phyloP scores from a whole-genome alignment of 1,140 invertebrate species.

The Bombus fervidus region DNA sequence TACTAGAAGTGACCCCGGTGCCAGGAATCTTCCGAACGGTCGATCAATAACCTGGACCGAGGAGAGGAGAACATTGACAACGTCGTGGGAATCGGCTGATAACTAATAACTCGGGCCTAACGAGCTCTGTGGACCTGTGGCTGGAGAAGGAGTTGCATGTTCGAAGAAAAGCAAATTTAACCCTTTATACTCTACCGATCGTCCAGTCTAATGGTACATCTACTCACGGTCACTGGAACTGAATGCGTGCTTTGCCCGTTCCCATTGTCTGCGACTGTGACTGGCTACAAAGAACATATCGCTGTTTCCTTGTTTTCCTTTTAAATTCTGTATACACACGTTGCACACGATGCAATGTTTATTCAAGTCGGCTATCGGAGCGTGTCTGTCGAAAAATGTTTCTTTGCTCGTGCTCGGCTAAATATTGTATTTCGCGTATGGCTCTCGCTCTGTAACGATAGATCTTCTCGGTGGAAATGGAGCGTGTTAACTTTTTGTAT shows the following conservation, averaged over 20 bases:
- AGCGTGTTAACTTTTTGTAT: neutral
- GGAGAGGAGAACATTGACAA: constrained; percentile 43
- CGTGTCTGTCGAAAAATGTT: neutral
- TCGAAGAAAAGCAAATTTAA: constrained; percentile 60
- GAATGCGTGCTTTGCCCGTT: constrained; percentile 1
- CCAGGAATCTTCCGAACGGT: constrained; percentile 68
- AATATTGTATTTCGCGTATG: neutral
- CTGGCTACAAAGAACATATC: neutral
- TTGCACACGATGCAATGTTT: neutral
- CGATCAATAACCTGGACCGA: constrained; percentile 70
- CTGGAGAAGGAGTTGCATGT: neutral
- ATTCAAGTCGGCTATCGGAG: constrained; percentile 12
- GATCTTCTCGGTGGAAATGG: neutral
- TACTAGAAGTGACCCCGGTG: constrained; percentile 65
- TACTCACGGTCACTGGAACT: constrained; percentile 24
- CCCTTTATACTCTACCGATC: neutral
- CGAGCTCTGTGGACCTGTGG: neutral
- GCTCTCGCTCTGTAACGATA: neutral
- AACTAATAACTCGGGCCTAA: constrained; percentile 40
- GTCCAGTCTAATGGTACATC: neutral
- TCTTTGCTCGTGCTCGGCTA: neutral
- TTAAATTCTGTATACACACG: neutral
- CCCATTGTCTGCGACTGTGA: neutral
- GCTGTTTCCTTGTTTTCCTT: neutral
- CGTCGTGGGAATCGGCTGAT: constrained; percentile 7